Evolutionary conservation across 64 coral and sea anemone genomes (phyloP).

Genomic region (Hydrozoanthus tunicans): DNA sequence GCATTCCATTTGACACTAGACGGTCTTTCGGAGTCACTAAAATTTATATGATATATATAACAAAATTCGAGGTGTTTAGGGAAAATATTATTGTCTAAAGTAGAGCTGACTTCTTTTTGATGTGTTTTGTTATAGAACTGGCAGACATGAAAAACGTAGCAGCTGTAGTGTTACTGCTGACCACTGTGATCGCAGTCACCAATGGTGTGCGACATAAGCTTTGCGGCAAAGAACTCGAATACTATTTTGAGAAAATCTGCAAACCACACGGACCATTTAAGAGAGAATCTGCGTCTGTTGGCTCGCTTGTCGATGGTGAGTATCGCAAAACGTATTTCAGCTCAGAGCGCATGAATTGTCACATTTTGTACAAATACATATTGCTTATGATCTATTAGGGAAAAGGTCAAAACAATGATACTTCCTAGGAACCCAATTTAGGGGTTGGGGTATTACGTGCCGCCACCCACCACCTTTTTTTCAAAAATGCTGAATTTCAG

Average conservation of each 20-base stretch:
- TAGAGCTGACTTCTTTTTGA: too few relatives aligned
- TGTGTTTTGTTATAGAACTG: neutral
- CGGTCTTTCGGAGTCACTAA: too few relatives aligned
- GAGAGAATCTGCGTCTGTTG: neutral
- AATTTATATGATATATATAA: too few relatives aligned
- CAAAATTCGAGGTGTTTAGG: too few relatives aligned
- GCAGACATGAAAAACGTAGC: slow-evolving; percentile 13
- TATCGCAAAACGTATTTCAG: neutral
- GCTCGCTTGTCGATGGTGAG: slow-evolving; percentile 25
- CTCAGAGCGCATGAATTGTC: neutral
- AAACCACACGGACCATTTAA: slow-evolving; percentile 27
- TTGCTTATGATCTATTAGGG: neutral
- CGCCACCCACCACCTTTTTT: too few relatives aligned
- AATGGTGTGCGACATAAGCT: neutral
- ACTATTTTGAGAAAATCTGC: slow-evolving; percentile 29
- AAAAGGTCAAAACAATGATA: too few relatives aligned
- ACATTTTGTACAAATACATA: neutral
- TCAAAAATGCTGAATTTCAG: too few relatives aligned
- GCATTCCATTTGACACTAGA: too few relatives aligned
- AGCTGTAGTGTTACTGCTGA: slow-evolving; percentile 22
- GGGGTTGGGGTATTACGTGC: too few relatives aligned
- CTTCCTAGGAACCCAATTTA: too few relatives aligned
- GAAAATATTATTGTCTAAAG: too few relatives aligned
- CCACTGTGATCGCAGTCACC: slow-evolving; percentile 20
- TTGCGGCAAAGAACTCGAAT: neutral